Conservation (phyloP, 2,888 invertebrate genomes). For the Eristalinus sepulchralis region DNA sequence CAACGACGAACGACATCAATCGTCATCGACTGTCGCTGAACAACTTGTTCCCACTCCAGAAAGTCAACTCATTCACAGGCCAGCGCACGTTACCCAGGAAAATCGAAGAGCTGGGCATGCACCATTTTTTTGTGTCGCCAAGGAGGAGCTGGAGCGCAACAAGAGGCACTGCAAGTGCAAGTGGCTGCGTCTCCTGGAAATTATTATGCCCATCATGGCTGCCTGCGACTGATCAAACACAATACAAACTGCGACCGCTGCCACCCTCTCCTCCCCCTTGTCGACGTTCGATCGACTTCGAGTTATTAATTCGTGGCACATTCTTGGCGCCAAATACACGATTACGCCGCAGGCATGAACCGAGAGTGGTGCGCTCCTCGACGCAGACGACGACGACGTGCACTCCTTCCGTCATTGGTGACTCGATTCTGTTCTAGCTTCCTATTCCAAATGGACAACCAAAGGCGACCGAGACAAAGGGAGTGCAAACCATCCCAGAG, state of each 20-base stretch:
- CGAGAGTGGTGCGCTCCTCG: slow-evolving; percentile 42
- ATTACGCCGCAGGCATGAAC: slow-evolving; percentile 57
- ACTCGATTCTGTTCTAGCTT: slow-evolving; percentile 70
- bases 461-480: slow-evolving; percentile 13
- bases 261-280: slow-evolving; percentile 55
- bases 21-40: slow-evolving; percentile 46
- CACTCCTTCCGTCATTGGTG: slow-evolving; percentile 72
- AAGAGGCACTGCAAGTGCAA: slow-evolving; percentile 1
- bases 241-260: slow-evolving; percentile 60
- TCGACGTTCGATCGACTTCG: slow-evolving; percentile 63
- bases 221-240: slow-evolving; percentile 68
- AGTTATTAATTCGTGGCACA: slow-evolving; percentile 71
- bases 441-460: slow-evolving; percentile 60
- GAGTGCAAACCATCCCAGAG: slow-evolving; percentile 31
- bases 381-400: slow-evolving; percentile 46
- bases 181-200: slow-evolving; percentile 40
- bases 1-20: slow-evolving; percentile 33
- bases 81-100: slow-evolving; percentile 16
- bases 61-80: slow-evolving; percentile 64
- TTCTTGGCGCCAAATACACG: slow-evolving; percentile 69
- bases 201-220: slow-evolving; percentile 67
- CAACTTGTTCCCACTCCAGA: slow-evolving; percentile 50
- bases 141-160: slow-evolving; percentile 18
- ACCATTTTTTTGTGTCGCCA: slow-evolving; percentile 16
- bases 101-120: background rate